Evolutionary conservation across 53 echinoderm and acorn worm genomes (phyloP).

Genomic region (Glandiceps talaboti): DNA sequence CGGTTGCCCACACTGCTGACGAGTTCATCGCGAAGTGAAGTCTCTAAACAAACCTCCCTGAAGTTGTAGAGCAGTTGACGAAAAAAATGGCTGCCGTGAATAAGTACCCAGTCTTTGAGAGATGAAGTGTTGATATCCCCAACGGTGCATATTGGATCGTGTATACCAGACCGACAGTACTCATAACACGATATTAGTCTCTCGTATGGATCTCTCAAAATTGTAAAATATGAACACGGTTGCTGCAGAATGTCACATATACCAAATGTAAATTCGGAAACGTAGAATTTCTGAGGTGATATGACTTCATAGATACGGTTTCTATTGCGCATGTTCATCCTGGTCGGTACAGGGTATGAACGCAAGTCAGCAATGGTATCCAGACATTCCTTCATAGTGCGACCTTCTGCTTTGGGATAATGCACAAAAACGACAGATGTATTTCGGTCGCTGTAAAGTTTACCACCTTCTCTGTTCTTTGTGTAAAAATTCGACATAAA

Average conservation of each 20-base stretch:
- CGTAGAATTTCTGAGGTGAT: constrained; percentile 33
- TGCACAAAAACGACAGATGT: constrained; percentile 55
- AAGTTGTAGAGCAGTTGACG: constrained; percentile 55
- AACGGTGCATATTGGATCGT: constrained; percentile 57
- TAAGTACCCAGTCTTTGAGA: constrained; percentile 59
- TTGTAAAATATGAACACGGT: constrained; percentile 70
- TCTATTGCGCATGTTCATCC: not conserved
- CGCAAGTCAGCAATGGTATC: constrained; percentile 7
- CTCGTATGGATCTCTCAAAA: constrained; percentile 71
- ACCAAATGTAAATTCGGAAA: constrained; percentile 78
- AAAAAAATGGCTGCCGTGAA: constrained; percentile 79
- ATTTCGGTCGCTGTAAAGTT: not conserved
- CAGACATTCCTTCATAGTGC: constrained; percentile 57
- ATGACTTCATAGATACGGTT: not conserved
- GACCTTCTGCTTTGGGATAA: constrained; percentile 74
- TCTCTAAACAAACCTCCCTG: not conserved
- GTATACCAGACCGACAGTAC: constrained; percentile 45
- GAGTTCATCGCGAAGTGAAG: not conserved
- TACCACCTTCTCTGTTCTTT: not conserved
- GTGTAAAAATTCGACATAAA: constrained; percentile 25
- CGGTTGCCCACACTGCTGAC: no score
- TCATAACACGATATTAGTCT: constrained; percentile 56
- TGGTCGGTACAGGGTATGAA: not conserved
- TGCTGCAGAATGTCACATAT: constrained; percentile 38
- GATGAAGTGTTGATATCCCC: constrained; percentile 35